phyloP scores from a whole-genome alignment of 37 sponge, comb jelly and placozoan species.

The Haliclona indistincta region DNA sequence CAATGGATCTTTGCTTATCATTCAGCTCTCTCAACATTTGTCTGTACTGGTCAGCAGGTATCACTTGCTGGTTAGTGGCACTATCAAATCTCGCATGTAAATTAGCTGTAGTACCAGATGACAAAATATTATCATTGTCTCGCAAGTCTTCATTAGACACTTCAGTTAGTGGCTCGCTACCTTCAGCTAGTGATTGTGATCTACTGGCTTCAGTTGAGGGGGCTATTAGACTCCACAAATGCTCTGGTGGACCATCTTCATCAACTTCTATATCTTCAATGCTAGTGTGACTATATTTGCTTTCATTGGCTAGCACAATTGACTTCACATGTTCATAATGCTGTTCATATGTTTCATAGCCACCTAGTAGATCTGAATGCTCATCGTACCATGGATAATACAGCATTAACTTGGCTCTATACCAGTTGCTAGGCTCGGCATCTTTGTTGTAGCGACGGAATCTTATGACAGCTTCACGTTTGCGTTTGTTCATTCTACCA shows the following conservation, averaged over 20 bases:
- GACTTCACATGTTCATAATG: constrained; percentile 4
- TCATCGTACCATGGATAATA: constrained; percentile 25
- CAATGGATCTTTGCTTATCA: constrained; percentile 8
- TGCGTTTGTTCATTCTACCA: constrained; percentile 9
- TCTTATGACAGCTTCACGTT: constrained; percentile 11
- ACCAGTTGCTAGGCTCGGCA: constrained; percentile 5
- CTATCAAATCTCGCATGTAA: constrained; percentile 6
- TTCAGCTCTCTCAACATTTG: background rate
- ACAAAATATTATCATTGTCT: background rate
- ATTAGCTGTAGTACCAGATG: background rate
- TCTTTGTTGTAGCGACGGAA: constrained; percentile 16
- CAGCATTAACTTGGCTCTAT: constrained; percentile 16
- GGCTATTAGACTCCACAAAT: constrained; percentile 30
- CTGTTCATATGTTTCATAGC: background rate
- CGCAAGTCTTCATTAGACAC: background rate
- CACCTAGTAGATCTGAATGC: constrained; percentile 8
- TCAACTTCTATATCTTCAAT: constrained; percentile 3
- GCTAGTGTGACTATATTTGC: background rate
- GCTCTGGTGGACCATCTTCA: constrained; percentile 19
- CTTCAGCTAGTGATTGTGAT: background rate
- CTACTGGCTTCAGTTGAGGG: constrained; percentile 12
- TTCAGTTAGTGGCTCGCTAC: constrained; percentile 9
- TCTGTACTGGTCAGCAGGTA: background rate
- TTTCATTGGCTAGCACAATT: background rate
- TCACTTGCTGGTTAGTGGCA: background rate